Evolutionary conservation across 2,113 vertebrate species (phyloP).

Genomic region (Antechinus stuartii): DNA sequence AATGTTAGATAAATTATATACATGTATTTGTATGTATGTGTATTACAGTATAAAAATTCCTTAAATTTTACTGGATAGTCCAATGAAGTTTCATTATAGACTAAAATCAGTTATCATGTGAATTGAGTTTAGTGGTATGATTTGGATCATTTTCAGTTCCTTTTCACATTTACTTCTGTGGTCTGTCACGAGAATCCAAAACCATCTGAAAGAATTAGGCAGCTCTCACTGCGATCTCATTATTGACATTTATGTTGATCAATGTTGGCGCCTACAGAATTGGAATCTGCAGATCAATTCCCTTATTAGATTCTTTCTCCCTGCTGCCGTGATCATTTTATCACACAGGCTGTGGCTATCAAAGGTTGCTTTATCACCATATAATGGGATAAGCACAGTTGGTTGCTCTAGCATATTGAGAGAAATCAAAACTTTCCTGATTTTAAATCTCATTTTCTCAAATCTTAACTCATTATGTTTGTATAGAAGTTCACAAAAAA

Average conservation of each 20-base stretch:
- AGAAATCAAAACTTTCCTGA: constrained; percentile 76
- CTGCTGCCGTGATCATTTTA: constrained; percentile 85
- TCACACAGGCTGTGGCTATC: constrained; percentile 82
- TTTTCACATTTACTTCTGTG: constrained; percentile 82
- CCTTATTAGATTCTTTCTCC: constrained; percentile 87
- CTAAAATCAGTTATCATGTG: neutral
- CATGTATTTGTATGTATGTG: neutral
- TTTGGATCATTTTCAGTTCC: constrained; percentile 67
- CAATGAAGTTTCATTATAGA: constrained; percentile 44
- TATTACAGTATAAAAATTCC: constrained; percentile 14
- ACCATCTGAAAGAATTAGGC: constrained; percentile 84
- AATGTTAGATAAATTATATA: neutral
- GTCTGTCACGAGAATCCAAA: constrained; percentile 73
- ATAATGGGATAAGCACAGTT: constrained; percentile 81
- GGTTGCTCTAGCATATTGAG: constrained; percentile 72
- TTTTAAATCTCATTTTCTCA: constrained; percentile 71
- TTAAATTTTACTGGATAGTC: constrained; percentile 32
- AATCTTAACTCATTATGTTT: constrained; percentile 61
- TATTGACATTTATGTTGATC: constrained; percentile 87
- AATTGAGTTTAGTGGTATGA: neutral
- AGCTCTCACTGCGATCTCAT: constrained; percentile 79
- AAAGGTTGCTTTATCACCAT: constrained; percentile 84
- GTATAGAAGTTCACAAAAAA: constrained; percentile 48
- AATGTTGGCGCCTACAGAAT: constrained; percentile 86
- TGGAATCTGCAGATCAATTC: constrained; percentile 88